Conservation (phyloP, 2,888 invertebrate genomes). For the Odontomyia ornata region DNA sequence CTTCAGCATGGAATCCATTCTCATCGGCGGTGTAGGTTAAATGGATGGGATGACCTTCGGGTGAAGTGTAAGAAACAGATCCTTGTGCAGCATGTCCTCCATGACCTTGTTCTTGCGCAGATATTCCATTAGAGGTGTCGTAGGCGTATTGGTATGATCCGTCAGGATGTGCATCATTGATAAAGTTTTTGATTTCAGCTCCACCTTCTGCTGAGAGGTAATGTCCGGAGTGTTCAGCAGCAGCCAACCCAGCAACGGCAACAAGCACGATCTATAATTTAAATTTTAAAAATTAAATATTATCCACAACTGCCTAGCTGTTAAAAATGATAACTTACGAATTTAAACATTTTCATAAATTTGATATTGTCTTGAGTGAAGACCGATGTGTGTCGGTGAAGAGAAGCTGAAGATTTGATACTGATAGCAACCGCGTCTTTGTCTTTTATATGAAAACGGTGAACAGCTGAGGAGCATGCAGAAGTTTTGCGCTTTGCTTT, state of each 20-base stretch:
- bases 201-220: constrained; percentile 39
- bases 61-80: constrained; percentile 11
- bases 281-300: neutral
- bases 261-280: constrained; percentile 54
- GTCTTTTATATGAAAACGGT: neutral
- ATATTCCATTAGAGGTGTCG: constrained; percentile 71
- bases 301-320: neutral
- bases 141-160: constrained; percentile 54
- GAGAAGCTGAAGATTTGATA: neutral
- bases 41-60: constrained; percentile 23
- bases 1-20: constrained; percentile 12
- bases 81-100: constrained; percentile 58
- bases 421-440: neutral
- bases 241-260: constrained; percentile 53
- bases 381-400: neutral
- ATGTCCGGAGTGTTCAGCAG: constrained; percentile 52
- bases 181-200: constrained; percentile 6
- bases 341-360: neutral
- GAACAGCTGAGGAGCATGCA: no score
- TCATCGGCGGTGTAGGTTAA: constrained; percentile 28
- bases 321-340: neutral
- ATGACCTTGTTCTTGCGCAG: constrained; percentile 67
- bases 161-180: neutral
- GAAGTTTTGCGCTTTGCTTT: no score
- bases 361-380: neutral